Evolutionary conservation across 2,888 invertebrate species (phyloP).

Genomic region (Pammene fasciana): DNA sequence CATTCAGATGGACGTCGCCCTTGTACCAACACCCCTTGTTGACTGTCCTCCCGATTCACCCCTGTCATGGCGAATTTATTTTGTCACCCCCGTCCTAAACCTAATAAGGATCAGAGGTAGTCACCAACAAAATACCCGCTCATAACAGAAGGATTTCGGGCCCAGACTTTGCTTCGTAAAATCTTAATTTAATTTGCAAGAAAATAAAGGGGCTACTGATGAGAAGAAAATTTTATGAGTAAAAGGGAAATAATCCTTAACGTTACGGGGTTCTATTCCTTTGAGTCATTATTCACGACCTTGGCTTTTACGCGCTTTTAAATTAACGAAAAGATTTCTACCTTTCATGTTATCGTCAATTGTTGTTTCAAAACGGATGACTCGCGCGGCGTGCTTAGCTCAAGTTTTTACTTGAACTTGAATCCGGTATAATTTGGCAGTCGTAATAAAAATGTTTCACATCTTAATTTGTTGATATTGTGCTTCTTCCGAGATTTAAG

Average conservation of each 20-base stretch:
- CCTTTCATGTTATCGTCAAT: conserved; percentile 31
- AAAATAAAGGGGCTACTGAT: conserved; percentile 59
- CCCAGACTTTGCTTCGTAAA: conserved; percentile 58
- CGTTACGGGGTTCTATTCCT: conserved; percentile 33
- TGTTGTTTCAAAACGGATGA: not conserved
- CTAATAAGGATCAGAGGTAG: conserved; percentile 70
- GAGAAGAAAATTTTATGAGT: conserved; percentile 50
- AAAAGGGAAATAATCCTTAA: conserved; percentile 35
- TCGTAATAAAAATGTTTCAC: not conserved
- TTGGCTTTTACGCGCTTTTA: conserved; percentile 29
- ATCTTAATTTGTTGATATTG: no score
- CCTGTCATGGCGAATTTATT: conserved; percentile 66
- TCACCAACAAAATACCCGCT: conserved; percentile 55
- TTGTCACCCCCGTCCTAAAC: conserved; percentile 61
- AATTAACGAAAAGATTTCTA: conserved; percentile 18
- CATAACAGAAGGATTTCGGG: conserved; percentile 56
- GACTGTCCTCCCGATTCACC: conserved; percentile 46
- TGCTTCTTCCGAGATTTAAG: no score
- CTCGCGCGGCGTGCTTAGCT: not conserved
- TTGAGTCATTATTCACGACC: conserved; percentile 35
- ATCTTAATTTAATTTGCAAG: conserved; percentile 69
- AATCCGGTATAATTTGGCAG: not conserved
- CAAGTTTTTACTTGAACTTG: not conserved
- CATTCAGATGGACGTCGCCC: conserved; percentile 19
- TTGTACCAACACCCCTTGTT: conserved; percentile 39